Evolutionary conservation across 2,113 vertebrate species (phyloP).

Genomic region (Trogon melanurus): DNA sequence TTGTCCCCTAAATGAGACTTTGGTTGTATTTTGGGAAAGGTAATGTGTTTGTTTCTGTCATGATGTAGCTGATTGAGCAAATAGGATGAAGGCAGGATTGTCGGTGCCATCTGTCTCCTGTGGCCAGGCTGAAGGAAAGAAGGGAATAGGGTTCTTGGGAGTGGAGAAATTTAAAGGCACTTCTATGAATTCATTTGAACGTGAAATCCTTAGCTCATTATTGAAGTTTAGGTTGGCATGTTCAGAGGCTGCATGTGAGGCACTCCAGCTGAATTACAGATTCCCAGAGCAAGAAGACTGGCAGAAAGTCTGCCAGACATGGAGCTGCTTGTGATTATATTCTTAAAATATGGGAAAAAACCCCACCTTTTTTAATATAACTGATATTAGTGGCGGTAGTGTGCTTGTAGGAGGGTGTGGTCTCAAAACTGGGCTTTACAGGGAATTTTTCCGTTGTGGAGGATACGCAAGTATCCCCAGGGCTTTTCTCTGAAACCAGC

Average conservation of each 20-base stretch:
- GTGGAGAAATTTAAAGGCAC: neutral
- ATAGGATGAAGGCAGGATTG: neutral
- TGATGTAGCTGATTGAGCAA: neutral
- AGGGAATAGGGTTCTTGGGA: neutral
- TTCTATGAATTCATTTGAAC: neutral
- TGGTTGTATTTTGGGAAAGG: neutral
- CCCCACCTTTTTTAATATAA: neutral
- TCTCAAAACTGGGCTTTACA: neutral
- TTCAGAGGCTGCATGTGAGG: neutral
- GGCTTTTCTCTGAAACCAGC: neutral
- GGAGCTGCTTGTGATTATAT: neutral
- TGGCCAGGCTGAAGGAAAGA: neutral
- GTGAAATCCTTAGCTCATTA: neutral
- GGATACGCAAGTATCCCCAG: neutral
- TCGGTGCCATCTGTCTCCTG: neutral
- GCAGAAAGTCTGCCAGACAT: neutral
- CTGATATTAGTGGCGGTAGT: neutral
- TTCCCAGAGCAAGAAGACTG: slow-evolving; percentile 22
- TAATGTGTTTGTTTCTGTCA: neutral
- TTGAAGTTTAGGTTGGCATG: neutral
- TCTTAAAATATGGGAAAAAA: neutral
- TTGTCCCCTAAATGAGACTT: neutral
- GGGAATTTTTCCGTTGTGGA: neutral
- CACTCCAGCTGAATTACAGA: neutral
- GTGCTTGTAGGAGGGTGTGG: neutral